phyloP scores from a whole-genome alignment of 2,888 invertebrate genomes.

The Sinhomidia bicolor region DNA sequence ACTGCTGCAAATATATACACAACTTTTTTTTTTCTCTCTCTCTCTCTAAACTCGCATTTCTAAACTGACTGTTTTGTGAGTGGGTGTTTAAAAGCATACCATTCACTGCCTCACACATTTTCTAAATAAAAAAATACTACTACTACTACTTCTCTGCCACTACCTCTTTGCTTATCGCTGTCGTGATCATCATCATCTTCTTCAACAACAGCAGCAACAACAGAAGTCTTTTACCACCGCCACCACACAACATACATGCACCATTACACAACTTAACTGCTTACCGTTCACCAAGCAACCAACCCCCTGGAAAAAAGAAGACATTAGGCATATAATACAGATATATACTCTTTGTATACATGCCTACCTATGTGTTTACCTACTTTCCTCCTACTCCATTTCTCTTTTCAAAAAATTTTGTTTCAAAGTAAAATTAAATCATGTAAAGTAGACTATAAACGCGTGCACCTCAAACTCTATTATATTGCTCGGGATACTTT shows the following conservation, averaged over 20 bases:
- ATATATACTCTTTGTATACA: no score
- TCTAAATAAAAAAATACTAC: not conserved
- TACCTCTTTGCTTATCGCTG: no score
- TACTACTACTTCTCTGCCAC: no score
- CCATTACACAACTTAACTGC: slow-evolving; percentile 29
- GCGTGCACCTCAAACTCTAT: slow-evolving; percentile 32
- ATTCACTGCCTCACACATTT: slow-evolving; percentile 14
- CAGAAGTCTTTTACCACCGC: no score
- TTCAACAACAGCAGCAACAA: no score
- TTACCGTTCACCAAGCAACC: not conserved
- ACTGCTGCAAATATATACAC: slow-evolving; percentile 9
- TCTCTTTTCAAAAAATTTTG: not conserved
- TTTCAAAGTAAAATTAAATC: slow-evolving; percentile 42
- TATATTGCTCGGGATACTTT: slow-evolving; percentile 28
- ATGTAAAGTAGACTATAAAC: slow-evolving; percentile 34
- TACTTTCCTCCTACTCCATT: not conserved
- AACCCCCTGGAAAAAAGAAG: no score
- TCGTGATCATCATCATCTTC: no score
- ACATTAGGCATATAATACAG: no score
- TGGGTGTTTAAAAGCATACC: slow-evolving; percentile 35
- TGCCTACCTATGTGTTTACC: no score
- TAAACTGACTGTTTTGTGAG: slow-evolving; percentile 10
- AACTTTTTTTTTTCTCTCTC: not conserved
- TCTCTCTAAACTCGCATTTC: no score
- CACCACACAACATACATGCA: not conserved